Evolutionary conservation across 1,140 invertebrate genomes (phyloP).

Genomic region (silkworm (Bombyx mori)): DNA sequence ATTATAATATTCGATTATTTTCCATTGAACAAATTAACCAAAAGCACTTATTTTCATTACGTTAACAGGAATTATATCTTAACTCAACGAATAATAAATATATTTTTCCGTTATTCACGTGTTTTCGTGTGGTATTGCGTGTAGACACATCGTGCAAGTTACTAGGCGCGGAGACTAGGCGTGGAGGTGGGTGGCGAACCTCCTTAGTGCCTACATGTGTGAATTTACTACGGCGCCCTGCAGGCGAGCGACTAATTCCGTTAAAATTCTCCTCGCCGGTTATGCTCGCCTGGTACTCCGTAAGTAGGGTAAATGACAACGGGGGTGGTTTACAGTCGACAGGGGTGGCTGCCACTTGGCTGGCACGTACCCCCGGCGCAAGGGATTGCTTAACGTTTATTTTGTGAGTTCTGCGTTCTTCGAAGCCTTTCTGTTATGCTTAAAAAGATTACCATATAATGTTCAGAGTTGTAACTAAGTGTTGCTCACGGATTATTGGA

Average conservation of each 20-base stretch:
- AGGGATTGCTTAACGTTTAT: conserved; percentile 24
- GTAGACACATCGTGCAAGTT: conserved; percentile 45
- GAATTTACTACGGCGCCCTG: conserved; percentile 37
- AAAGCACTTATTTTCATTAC: too few species aligned
- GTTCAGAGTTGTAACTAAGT: too few species aligned
- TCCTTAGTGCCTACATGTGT: conserved; percentile 24
- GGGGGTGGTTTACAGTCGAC: conserved; percentile 17
- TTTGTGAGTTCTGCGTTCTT: conserved; percentile 16
- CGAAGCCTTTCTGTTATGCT: conserved; percentile 1
- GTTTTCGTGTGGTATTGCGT: conserved; percentile 30
- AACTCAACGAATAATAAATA: too few species aligned
- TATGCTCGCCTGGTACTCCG: conserved; percentile 33
- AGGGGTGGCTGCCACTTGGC: conserved; percentile 23
- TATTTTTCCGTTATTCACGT: not conserved
- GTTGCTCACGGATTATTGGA: too few species aligned
- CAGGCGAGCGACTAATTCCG: conserved; percentile 37
- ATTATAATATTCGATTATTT: too few species aligned
- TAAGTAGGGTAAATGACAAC: conserved; percentile 42
- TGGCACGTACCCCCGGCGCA: conserved; percentile 21
- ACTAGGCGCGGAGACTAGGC: conserved; percentile 51
- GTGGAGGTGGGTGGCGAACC: conserved; percentile 43
- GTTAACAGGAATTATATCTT: too few species aligned
- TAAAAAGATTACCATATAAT: too few species aligned
- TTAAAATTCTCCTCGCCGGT: conserved; percentile 32
- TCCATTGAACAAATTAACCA: too few species aligned